phyloP scores from a whole-genome alignment of 2,797 vertebrate species.

The Tauraco hartlaubi region DNA sequence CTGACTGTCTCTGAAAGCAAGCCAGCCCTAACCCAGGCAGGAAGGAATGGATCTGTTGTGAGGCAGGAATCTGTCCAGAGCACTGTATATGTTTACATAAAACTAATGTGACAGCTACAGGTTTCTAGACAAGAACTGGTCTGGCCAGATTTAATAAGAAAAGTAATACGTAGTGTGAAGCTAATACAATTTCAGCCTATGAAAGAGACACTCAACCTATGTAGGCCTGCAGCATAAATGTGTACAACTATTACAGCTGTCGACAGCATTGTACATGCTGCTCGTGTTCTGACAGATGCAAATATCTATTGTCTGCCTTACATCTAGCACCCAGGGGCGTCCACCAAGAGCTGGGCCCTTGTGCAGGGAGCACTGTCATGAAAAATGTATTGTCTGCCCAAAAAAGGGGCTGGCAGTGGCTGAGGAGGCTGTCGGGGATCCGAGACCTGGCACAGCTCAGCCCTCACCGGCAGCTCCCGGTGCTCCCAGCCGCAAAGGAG shows the following conservation, averaged over 20 bases:
- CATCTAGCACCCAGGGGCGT: background rate
- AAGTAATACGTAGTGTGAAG: background rate
- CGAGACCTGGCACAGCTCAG: background rate
- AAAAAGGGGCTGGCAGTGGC: background rate
- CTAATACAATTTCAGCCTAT: background rate
- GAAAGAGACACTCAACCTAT: background rate
- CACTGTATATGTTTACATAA: accelerated
- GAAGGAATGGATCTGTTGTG: background rate
- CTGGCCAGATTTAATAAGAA: background rate
- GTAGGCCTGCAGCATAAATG: background rate
- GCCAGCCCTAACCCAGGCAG: background rate
- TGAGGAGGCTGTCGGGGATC: background rate
- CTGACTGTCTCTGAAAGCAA: background rate
- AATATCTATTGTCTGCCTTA: background rate
- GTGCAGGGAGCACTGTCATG: background rate
- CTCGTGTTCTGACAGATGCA: background rate
- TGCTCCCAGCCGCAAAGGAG: background rate
- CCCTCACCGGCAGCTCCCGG: accelerated
- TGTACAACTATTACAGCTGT: background rate
- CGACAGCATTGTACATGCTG: background rate
- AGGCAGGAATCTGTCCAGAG: background rate
- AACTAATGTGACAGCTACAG: background rate
- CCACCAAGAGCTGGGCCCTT: background rate
- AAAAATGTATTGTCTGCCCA: background rate
- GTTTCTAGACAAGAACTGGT: background rate